Conservation (phyloP, 2,797 vertebrate genomes). For the Coracias cyanogaster region DNA sequence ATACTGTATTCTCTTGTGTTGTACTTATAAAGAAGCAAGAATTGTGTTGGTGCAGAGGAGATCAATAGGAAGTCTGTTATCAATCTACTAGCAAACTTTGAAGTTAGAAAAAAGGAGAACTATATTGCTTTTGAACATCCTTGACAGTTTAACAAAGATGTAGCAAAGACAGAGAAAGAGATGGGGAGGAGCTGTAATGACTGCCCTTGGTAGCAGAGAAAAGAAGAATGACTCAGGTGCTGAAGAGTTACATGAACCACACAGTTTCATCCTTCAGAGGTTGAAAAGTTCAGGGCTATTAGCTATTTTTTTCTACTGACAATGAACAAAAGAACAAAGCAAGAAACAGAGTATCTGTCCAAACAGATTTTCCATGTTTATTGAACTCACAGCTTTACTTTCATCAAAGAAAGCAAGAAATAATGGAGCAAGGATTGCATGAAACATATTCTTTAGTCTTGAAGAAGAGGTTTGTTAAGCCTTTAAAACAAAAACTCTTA, state of each 20-base stretch:
- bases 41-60: constrained; percentile 35
- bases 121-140: constrained; percentile 61
- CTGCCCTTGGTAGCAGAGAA: constrained; percentile 41
- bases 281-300: constrained; percentile 68
- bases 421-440: background rate
- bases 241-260: constrained; percentile 47
- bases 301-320: constrained; percentile 48
- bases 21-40: constrained; percentile 49
- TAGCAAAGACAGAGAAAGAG: constrained; percentile 32
- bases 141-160: constrained; percentile 70
- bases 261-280: constrained; percentile 63
- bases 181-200: constrained; percentile 50
- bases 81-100: constrained; percentile 61
- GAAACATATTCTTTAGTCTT: background rate
- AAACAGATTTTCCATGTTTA: constrained; percentile 7
- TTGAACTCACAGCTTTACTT: constrained; percentile 25
- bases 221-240: constrained; percentile 50
- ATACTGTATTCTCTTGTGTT: background rate
- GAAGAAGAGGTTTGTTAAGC: background rate
- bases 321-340: constrained; percentile 56
- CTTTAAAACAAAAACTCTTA: background rate
- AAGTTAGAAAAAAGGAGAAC: constrained; percentile 47
- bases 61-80: constrained; percentile 66
- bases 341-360: constrained; percentile 22
- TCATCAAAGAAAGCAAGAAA: background rate